Base-by-base conservation (phyloP, 1,140 invertebrate species). In the Panagrolaimus sp. region DNA sequence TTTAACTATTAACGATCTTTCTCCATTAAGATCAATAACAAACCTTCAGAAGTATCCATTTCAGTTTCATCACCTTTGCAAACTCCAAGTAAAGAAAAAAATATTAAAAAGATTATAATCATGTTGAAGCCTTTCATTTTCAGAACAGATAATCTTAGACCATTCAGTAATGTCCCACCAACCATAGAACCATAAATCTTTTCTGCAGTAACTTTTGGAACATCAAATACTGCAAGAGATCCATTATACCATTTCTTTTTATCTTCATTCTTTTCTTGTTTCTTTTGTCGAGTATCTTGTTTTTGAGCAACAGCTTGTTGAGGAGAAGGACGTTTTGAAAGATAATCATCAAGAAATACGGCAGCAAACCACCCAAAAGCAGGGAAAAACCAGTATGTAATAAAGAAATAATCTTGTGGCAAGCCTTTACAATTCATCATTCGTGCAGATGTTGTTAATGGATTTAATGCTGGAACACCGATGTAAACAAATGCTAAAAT, bases 341-440 rank as follows among this genome's bases (percentile, higher is more conserved):
- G 51, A 20, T 57, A 27, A 11, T 20, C 20, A 27, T 57, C 51
- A 20, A 57, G 20, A 5, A 25, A 16, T 9, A 11, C 20, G 8
- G 51, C 51, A 20, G 20, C 51, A 57, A 20, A 16, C 20, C 20
- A 20, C 4, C 14, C 51, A 27, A 16, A 13, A 27, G 27, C 9
- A 2, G 51, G 51, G 13, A 57, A 20, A 11, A 57, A 27, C 8
- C 51, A 57, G 51, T 57, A 57, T 2, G 51, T 57, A 27, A 57
- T 13, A 16, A 57, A 25, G 8, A 57, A 57, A 14, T 11, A n/a
- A 11, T 57, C 20, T 8, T 57, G 20, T 1, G n/a, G n/a, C 9
- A 57, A 27, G 51, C 51, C 51, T 13, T 57, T 57, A 16, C 51
- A 57, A 27, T 57, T 57, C 20, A 57, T 25, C 51, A 57, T 57